Evolutionary conservation across 1,140 invertebrate genomes (phyloP).

Genomic region (Plutomurus gul): DNA sequence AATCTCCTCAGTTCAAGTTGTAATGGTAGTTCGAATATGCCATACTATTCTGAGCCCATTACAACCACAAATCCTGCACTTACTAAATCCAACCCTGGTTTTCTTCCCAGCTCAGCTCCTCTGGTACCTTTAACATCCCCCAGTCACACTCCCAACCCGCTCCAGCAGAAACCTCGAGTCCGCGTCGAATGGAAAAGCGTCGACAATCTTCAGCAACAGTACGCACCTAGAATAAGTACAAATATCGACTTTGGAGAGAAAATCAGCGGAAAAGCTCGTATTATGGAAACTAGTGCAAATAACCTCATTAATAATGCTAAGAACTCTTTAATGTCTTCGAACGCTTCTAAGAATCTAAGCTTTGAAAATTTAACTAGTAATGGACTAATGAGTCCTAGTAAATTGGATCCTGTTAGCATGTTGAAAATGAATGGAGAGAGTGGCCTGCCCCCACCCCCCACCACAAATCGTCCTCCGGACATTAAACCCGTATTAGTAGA

Average conservation of each 20-base stretch:
- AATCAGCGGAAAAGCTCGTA: not conserved
- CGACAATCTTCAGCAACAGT: slow-evolving; percentile 48
- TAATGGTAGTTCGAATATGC: slow-evolving; percentile 27
- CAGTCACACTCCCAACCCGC: not conserved
- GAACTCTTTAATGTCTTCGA: not conserved
- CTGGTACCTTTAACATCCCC: not conserved
- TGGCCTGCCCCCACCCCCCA: not conserved
- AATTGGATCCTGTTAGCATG: not conserved
- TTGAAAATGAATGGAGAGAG: not conserved
- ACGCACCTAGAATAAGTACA: slow-evolving; percentile 33
- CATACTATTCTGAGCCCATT: slow-evolving; percentile 34
- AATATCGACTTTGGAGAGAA: slow-evolving; percentile 45
- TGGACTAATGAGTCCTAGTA: not conserved
- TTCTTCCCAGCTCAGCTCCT: not conserved
- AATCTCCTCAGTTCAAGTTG: slow-evolving; percentile 19
- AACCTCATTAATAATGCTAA: slow-evolving; percentile 17
- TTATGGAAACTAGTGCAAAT: slow-evolving; percentile 16
- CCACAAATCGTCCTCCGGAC: not conserved
- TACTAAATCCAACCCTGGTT: not conserved
- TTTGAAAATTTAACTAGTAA: slow-evolving; percentile 29
- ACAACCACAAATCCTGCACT: not conserved
- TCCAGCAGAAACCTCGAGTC: slow-evolving; percentile 10
- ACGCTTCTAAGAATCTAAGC: not conserved
- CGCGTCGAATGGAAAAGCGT: slow-evolving; percentile 54
- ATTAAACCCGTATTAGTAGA: not conserved